These are phyloP conservation scores for Megastigmus dorsalis DNA, from an alignment of 2,888 invertebrate genomes.

Conservation along the genomic window DNA sequence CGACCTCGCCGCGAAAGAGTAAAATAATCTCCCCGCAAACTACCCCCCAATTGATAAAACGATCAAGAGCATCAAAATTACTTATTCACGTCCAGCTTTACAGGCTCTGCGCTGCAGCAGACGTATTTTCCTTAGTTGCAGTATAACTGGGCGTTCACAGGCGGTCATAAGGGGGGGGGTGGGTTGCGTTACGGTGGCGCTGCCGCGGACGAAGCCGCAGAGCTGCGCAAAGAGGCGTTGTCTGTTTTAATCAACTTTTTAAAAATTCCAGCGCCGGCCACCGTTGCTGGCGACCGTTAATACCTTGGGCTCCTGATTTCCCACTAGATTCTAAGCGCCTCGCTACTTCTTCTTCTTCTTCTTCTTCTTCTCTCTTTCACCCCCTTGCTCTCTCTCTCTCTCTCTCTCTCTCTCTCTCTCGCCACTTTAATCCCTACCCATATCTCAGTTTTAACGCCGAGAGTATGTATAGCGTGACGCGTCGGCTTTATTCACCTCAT, in stretches of 20 bases:
- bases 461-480: not conserved
- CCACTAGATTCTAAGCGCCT: conserved; percentile 54
- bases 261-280: conserved; percentile 58
- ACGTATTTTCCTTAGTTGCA: no score
- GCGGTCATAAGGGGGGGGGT: not conserved
- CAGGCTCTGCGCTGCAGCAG: not conserved
- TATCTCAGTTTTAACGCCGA: conserved; percentile 25
- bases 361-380: not conserved
- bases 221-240: conserved; percentile 46
- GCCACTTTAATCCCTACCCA: conserved; percentile 37
- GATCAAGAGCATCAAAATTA: conserved; percentile 39
- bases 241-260: conserved; percentile 62
- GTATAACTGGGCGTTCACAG: no score
- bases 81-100: conserved; percentile 33
- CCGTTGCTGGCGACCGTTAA: conserved; percentile 15
- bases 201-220: conserved; percentile 44
- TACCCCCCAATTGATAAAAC: conserved; percentile 9
- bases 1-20: no score
- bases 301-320: conserved; percentile 57
- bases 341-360: not conserved
- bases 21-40: not conserved
- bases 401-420: conserved; percentile 2
- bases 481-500: conserved; percentile 27
- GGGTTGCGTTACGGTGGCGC: not conserved
- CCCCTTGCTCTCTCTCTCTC: not conserved